Evolutionary conservation across 2,888 invertebrate species (phyloP).

Genomic region (Dasysyrphus albostriatus): DNA sequence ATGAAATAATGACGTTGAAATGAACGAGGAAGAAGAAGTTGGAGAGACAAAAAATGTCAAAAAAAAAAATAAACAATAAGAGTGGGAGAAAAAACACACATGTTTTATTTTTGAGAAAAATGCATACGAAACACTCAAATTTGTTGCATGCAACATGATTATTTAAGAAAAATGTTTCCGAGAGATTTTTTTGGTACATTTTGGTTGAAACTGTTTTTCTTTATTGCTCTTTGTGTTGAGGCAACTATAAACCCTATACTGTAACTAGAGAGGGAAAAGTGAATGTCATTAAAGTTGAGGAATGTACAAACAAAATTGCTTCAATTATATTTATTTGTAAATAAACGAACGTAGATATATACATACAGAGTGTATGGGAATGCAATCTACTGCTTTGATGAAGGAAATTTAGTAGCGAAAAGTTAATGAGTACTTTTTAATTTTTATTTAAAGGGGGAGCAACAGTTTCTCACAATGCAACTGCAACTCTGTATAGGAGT

Average conservation of each 20-base stretch:
- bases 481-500: not conserved
- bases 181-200: not conserved
- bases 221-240: not conserved
- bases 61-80: constrained; percentile 46
- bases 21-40: constrained; percentile 52
- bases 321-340: not conserved
- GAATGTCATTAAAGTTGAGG: constrained; percentile 4
- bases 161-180: not conserved
- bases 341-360: not conserved
- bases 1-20: constrained; percentile 45
- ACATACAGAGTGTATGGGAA: not conserved
- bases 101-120: not conserved
- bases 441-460: not conserved
- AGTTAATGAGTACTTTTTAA: not conserved
- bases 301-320: not conserved
- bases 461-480: not conserved
- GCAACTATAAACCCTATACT: not conserved
- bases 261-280: not conserved
- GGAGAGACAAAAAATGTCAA: constrained; percentile 28
- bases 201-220: not conserved
- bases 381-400: not conserved
- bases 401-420: not conserved
- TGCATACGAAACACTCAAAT: constrained; percentile 5
- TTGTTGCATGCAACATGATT: constrained; percentile 30
- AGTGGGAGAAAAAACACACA: constrained; percentile 27